Evolutionary conservation across 2,113 vertebrate species (phyloP).

Genomic region (Ciconia boyciana): DNA sequence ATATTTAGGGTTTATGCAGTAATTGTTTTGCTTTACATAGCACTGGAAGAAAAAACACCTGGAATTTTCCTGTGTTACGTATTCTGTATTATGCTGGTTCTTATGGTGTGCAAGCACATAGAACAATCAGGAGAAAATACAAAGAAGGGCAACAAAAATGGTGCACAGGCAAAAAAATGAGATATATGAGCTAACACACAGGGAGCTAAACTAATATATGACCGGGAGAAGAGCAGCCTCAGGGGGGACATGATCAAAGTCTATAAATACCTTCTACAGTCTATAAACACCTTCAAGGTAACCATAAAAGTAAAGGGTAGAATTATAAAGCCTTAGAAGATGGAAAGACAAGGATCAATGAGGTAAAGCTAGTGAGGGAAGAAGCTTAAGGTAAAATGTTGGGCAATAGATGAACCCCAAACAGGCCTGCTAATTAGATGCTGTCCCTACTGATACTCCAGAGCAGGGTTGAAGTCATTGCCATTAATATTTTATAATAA

Average conservation of each 20-base stretch:
- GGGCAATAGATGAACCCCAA: not conserved
- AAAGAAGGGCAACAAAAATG: not conserved
- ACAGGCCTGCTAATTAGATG: not conserved
- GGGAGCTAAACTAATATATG: conserved; percentile 3
- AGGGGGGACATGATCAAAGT: not conserved
- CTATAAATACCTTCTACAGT: conserved; percentile 53
- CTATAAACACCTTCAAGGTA: conserved; percentile 53
- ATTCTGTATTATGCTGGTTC: not conserved
- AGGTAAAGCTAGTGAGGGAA: not conserved
- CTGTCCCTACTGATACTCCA: not conserved
- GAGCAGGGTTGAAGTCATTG: not conserved
- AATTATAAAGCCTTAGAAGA: conserved; percentile 29
- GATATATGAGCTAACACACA: not conserved
- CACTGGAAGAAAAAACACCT: not conserved
- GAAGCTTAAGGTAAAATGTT: not conserved
- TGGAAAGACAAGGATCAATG: conserved; percentile 17
- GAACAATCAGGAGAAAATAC: not conserved
- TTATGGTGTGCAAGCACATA: not conserved
- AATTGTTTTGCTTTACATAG: not conserved
- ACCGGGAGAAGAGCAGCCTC: not conserved
- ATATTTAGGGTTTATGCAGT: not conserved
- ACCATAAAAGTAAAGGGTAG: conserved; percentile 53
- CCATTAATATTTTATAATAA: conserved; percentile 5
- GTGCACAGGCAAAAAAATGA: not conserved
- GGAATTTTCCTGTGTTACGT: not conserved